Conservation (phyloP, 1,140 invertebrate genomes). For the Onthophagus taurus region DNA sequence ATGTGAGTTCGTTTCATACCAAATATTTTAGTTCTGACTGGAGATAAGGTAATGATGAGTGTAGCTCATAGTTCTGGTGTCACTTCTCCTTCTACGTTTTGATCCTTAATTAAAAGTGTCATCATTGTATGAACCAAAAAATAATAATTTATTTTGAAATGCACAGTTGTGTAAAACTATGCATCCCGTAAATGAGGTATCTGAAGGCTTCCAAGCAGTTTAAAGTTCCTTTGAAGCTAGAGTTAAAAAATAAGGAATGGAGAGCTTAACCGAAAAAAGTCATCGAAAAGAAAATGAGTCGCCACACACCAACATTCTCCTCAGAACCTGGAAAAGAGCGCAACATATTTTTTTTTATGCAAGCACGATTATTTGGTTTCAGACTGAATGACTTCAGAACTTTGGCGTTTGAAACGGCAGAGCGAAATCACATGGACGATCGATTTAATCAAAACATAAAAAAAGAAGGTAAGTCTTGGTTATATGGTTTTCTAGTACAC, state of each 20-base stretch:
- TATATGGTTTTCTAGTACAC: too few species aligned
- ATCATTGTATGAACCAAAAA: conserved; percentile 6
- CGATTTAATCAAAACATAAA: conserved; percentile 25
- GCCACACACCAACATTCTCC: conserved; percentile 14
- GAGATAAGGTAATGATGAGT: conserved; percentile 1
- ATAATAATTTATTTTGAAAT: too few species aligned
- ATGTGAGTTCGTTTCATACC: too few species aligned
- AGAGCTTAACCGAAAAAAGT: not conserved
- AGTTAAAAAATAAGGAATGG: conserved; percentile 11
- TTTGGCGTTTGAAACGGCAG: conserved; percentile 24
- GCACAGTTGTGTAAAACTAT: conserved; percentile 12
- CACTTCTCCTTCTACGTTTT: conserved; percentile 1
- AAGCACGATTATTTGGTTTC: conserved; percentile 20
- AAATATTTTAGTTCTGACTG: conserved; percentile 6
- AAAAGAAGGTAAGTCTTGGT: conserved; percentile 25
- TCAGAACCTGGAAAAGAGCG: conserved; percentile 15
- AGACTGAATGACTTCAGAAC: conserved; percentile 20
- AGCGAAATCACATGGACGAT: conserved; percentile 23
- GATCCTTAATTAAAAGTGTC: not conserved
- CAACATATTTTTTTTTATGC: conserved; percentile 14
- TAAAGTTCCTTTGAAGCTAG: conserved; percentile 18
- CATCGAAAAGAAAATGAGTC: conserved; percentile 12
- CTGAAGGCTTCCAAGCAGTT: conserved; percentile 17
- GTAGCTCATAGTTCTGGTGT: conserved; percentile 4
- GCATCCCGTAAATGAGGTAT: conserved; percentile 22